Evolutionary conservation across 2,797 vertebrate genomes (phyloP).

Genomic region (Falco naumanni): DNA sequence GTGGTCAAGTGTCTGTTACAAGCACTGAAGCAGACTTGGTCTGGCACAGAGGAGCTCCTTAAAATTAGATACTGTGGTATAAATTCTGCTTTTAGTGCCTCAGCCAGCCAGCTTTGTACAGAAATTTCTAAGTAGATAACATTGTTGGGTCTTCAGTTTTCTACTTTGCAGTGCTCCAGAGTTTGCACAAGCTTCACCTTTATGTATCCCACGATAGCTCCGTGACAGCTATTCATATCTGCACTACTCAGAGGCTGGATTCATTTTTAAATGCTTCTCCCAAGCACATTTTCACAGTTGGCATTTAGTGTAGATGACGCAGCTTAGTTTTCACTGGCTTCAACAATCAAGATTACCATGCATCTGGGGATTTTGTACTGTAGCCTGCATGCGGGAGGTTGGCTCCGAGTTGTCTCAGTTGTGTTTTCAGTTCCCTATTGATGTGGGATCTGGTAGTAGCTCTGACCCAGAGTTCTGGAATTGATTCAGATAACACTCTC

Average conservation of each 20-base stretch:
- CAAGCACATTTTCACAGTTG: neutral
- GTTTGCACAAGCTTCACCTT: slow-evolving; percentile 1
- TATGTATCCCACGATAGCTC: slow-evolving; percentile 13
- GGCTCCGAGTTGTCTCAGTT: neutral
- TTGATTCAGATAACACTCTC: neutral
- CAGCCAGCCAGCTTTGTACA: neutral
- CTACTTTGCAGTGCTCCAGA: neutral
- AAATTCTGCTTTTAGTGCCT: neutral
- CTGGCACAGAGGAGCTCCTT: neutral
- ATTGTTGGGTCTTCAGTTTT: neutral
- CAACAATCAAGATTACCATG: neutral
- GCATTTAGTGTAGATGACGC: neutral
- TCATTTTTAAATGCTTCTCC: neutral
- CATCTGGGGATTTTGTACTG: neutral
- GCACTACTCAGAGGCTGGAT: neutral
- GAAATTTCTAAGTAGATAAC: neutral
- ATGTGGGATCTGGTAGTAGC: slow-evolving; percentile 6
- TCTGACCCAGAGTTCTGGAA: neutral
- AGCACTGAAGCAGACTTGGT: neutral
- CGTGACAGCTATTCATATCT: neutral
- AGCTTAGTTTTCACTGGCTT: neutral
- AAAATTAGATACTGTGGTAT: neutral
- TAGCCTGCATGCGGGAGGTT: neutral
- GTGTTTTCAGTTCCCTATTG: neutral
- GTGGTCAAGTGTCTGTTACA: neutral